phyloP scores from a whole-genome alignment of 2,113 vertebrate species.

The Dendropsophus ebraccatus region DNA sequence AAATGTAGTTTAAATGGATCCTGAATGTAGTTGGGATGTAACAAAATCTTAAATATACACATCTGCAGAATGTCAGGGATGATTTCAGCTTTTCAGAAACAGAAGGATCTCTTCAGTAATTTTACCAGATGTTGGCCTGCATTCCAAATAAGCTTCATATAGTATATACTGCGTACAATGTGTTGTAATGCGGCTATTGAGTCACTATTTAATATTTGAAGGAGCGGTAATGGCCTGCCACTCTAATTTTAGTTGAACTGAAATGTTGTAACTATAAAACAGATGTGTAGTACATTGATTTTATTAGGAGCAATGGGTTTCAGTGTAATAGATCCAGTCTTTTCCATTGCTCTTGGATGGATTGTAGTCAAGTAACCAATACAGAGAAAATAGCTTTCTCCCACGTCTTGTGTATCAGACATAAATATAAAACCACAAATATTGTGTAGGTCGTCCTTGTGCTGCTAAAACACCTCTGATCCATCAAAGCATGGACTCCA shows the following conservation, averaged over 20 bases:
- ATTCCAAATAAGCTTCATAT: conserved; percentile 28
- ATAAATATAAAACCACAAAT: no score
- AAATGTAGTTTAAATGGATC: conserved; percentile 32
- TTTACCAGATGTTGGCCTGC: conserved; percentile 50
- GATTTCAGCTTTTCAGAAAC: conserved; percentile 35
- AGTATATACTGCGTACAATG: conserved; percentile 26
- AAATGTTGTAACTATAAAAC: conserved; percentile 18
- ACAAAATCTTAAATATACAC: conserved; percentile 48
- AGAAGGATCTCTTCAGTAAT: conserved; percentile 36
- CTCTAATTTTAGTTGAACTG: conserved; percentile 15
- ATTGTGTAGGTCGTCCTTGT: no score
- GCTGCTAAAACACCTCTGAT: no score
- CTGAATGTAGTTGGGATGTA: conserved; percentile 34
- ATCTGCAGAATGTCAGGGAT: conserved; percentile 46
- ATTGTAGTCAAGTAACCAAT: neutral
- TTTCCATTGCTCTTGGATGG: neutral
- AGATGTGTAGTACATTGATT: conserved; percentile 8
- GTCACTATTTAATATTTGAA: conserved; percentile 29
- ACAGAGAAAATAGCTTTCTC: no score
- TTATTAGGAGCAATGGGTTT: neutral
- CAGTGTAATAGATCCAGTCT: neutral
- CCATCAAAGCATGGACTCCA: no score
- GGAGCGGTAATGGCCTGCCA: neutral
- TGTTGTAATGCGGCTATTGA: conserved; percentile 16
- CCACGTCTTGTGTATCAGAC: no score